Evolutionary conservation across 2,113 vertebrate genomes (phyloP).

Genomic region (Cranoglanis bouderius): DNA sequence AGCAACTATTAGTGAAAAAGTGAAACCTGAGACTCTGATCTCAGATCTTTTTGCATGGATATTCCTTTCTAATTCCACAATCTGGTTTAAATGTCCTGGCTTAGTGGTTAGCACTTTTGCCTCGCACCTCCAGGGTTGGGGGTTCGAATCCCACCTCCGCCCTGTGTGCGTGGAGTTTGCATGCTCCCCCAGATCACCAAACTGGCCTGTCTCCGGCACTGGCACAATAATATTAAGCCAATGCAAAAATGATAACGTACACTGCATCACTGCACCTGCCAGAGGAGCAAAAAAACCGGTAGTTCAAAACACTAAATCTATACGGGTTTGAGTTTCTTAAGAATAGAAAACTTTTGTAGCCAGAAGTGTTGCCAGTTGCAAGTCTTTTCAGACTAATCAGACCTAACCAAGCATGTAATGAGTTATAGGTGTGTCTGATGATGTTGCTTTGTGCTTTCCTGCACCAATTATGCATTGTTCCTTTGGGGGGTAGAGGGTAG

Average conservation of each 20-base stretch:
- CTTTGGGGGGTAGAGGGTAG: neutral
- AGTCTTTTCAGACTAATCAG: neutral
- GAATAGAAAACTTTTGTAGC: neutral
- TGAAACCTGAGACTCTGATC: too few relatives aligned
- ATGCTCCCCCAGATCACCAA: neutral
- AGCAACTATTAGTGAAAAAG: too few relatives aligned
- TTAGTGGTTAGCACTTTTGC: too few relatives aligned
- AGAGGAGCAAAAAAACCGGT: neutral
- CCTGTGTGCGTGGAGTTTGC: too few relatives aligned
- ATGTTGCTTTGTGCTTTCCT: slow-evolving; percentile 8
- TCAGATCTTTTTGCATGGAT: too few relatives aligned
- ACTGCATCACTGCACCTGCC: neutral
- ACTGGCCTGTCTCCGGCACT: neutral
- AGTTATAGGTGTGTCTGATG: neutral
- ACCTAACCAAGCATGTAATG: slow-evolving; percentile 17
- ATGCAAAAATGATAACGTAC: neutral
- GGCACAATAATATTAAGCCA: neutral
- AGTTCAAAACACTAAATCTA: neutral
- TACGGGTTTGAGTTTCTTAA: neutral
- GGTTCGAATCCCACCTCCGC: too few relatives aligned
- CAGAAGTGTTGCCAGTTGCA: neutral
- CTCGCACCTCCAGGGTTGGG: too few relatives aligned
- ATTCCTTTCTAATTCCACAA: too few relatives aligned
- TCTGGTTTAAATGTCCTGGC: too few relatives aligned
- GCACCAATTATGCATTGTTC: slow-evolving; percentile 3